Evolutionary conservation across 2,888 invertebrate genomes (phyloP).

Genomic region (Tribolium freemani): DNA sequence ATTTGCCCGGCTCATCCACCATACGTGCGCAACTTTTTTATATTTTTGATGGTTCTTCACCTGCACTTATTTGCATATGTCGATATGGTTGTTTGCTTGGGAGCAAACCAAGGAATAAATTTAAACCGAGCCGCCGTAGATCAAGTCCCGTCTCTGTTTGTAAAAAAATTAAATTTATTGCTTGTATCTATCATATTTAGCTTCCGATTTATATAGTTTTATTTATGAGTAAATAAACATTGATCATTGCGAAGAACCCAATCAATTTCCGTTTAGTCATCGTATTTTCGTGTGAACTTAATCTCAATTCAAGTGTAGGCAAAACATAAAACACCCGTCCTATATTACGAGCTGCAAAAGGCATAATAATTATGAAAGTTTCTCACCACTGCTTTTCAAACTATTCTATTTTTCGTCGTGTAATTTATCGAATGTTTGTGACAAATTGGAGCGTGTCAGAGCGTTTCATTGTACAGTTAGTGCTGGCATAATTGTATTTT

Average conservation of each 20-base stretch:
- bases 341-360: not conserved
- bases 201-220: slow-evolving; percentile 27
- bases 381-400: not conserved
- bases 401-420: not conserved
- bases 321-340: not conserved
- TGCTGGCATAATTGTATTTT: slow-evolving; percentile 26
- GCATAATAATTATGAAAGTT: not conserved
- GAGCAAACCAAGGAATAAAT: slow-evolving; percentile 16
- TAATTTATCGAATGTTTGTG: not conserved
- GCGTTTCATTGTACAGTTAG: slow-evolving; percentile 20
- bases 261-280: slow-evolving; percentile 8
- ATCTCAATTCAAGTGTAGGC: not conserved
- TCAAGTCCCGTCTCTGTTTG: slow-evolving; percentile 26
- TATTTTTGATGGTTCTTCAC: not conserved
- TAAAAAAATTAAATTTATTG: slow-evolving; percentile 37
- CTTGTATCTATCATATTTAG: slow-evolving; percentile 32
- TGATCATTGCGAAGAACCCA: not conserved
- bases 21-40: too few relatives aligned
- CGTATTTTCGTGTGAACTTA: not conserved
- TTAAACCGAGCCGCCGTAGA: slow-evolving; percentile 22
- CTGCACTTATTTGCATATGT: slow-evolving; percentile 24
- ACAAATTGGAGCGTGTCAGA: slow-evolving; percentile 3
- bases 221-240: slow-evolving; percentile 26
- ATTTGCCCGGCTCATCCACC: too few relatives aligned
- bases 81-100: slow-evolving; percentile 23